Base-by-base conservation (phyloP, 1,140 invertebrate genomes). In the Periplaneta americana region DNA sequence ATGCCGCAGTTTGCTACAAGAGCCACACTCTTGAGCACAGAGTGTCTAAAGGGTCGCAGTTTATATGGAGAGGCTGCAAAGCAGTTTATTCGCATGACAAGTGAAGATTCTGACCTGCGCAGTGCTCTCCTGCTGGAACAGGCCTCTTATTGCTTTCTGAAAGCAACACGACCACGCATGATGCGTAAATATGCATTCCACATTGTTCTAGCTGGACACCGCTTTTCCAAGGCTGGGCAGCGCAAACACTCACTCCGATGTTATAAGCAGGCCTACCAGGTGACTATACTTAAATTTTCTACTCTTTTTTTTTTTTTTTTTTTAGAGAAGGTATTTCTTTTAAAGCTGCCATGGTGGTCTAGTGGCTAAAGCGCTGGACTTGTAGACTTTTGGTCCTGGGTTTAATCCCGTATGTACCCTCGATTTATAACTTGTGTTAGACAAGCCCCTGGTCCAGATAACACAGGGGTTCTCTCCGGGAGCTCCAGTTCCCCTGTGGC, bases 181-280 rank as follows among this genome's bases (percentile, higher is more conserved):
- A 92, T 95, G 82, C 90, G 98, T 75, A 99, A 99, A 88, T 99
- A 98, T 88, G 96, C 98, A n/a, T 99, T 99, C 87, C 97, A 99
- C 86, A 95, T 97, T 90, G 97, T 99, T 31, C 89, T 99, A 22
- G 96, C 98, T 76, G 98, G 98, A 6, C 96, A 98, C 88, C 90
- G 97, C 81, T 99, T 93, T 87, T 95, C 95, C 6, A 98, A 99
- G 88, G 95, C 97, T 18, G 95, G 96, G 0, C 97, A 98, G 86
- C 93, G 94, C 80, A 95, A 93, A 86, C 97, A 98, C 90, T 96
- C 97, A 0, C 91, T 98, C 77, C 90, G 97, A 82, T 97, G 96
- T 85, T 99, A 99, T 86, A 93, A 94, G 82, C 96, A 98, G 89
- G 97, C 97, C 32, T 94, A 96, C 89, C 96, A 98, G 90, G 94